Conservation (phyloP, 1,140 invertebrate genomes). For the Papilio polytes region DNA sequence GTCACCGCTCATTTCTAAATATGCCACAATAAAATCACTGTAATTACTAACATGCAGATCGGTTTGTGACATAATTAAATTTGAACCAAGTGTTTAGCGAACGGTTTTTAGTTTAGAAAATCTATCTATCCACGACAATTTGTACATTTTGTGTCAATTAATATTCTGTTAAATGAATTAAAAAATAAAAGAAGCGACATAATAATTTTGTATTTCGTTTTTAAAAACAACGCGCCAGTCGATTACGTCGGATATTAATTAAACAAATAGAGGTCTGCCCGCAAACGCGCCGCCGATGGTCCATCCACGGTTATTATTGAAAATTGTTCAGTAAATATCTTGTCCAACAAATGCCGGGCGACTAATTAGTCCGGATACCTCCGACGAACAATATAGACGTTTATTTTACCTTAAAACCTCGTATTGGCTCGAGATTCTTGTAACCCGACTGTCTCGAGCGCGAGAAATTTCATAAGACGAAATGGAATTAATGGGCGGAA, state of each 20-base stretch:
- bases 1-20: too few species aligned
- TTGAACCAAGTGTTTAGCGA: too few species aligned
- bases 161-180: not conserved
- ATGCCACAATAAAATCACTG: too few species aligned
- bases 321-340: constrained; percentile 51
- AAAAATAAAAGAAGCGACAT: not conserved
- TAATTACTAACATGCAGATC: too few species aligned
- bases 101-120: too few species aligned
- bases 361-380: constrained; percentile 43
- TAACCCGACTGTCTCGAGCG: constrained; percentile 28
- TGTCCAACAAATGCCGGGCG: constrained; percentile 39
- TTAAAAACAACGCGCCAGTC: constrained; percentile 20
- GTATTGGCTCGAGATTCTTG: constrained; percentile 29
- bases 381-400: constrained; percentile 25
- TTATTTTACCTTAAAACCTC: constrained; percentile 27
- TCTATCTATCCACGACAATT: not conserved
- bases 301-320: constrained; percentile 44
- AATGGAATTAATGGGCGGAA: constrained; percentile 27
- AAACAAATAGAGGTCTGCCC: constrained; percentile 47
- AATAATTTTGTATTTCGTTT: not conserved
- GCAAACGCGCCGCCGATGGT: constrained; percentile 38
- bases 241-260: constrained; percentile 48
- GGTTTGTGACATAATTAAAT: too few species aligned
- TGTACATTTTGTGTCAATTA: not conserved
- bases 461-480: constrained; percentile 38